Base-by-base conservation (phyloP, 2,797 vertebrate species). In the Galago senegalensis region DNA sequence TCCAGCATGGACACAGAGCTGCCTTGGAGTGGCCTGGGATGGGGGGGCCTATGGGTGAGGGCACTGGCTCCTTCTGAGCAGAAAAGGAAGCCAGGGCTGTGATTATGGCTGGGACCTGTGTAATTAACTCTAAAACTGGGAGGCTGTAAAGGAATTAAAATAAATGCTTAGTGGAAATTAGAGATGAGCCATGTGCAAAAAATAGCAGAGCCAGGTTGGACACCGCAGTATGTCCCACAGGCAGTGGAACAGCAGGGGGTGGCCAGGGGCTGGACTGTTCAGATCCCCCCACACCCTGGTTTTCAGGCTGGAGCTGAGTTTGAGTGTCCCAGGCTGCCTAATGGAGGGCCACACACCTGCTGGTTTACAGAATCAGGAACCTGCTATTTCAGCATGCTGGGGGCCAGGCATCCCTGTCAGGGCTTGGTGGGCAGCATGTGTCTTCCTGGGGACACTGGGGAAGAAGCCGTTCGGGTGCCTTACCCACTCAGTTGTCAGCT, bases 101-200 rank as follows among this genome's bases (percentile, higher is more conserved):
- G 37, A 95, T 82, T 94, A 80, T 56, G 96, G 95, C 94, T 40
- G 2, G 77, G 79, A 76, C 92, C 97, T 27, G 40, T 97, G 97
- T 93, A 97, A 90, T 98, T 98, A 97, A 75, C 97, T 97, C 95
- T 70, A 86, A 79, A 82, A 98, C 96, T 14, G 37, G 97, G 96
- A 97, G 96, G 84, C 92, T 79, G 89, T 89, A 96, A 97, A 93
- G 83, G 97, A 31, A 94, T 96, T 89, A 87, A 97, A 97, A 72
- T 91, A 95, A 94, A 86, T 16, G 67, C 20, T 46, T 13, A 7
- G 96, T 89, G 88, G 96, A 97, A 97, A 97, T 90, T 25, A 81
- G 96, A 95, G 96, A 95, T 11, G 23, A 10, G 40, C 34, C 67
- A 3, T 65, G 73, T 34, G 84, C 97, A 69, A 61, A 76, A 23